phyloP scores from a whole-genome alignment of 2,113 vertebrate genomes.

The Percopsis transmontana region DNA sequence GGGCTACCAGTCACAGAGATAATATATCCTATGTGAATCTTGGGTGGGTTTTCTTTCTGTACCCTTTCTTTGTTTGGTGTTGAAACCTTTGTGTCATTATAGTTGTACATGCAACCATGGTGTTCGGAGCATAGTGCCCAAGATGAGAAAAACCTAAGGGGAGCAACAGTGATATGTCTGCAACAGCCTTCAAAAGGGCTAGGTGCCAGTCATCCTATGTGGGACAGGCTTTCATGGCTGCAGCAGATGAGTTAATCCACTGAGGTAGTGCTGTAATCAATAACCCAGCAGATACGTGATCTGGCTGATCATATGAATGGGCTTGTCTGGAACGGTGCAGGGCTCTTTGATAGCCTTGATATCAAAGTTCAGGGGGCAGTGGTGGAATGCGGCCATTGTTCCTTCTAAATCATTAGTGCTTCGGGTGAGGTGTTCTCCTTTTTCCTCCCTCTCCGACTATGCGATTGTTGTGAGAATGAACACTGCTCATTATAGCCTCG shows the following conservation, averaged over 20 bases:
- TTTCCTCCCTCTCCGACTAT: slow-evolving; percentile 25
- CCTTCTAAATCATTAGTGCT: slow-evolving; percentile 55
- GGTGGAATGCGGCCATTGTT: slow-evolving; percentile 69
- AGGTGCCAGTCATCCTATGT: slow-evolving; percentile 36
- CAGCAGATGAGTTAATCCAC: slow-evolving; percentile 42
- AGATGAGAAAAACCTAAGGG: slow-evolving; percentile 15
- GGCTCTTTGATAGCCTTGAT: slow-evolving; percentile 70
- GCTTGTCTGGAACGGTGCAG: slow-evolving; percentile 40
- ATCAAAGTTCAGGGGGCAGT: slow-evolving; percentile 61
- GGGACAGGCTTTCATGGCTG: slow-evolving; percentile 33
- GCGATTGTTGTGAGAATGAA: slow-evolving; percentile 45
- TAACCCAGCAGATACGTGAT: slow-evolving; percentile 67
- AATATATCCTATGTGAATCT: background rate
- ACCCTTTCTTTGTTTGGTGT: background rate
- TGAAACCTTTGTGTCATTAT: background rate
- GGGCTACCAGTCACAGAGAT: background rate
- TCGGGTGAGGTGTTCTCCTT: slow-evolving; percentile 40
- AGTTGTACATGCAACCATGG: background rate
- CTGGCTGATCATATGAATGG: slow-evolving; percentile 57
- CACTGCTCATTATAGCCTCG: slow-evolving; percentile 47
- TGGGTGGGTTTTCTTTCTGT: background rate
- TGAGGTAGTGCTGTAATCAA: slow-evolving; percentile 58
- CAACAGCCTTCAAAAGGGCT: slow-evolving; percentile 8
- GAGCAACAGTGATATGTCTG: slow-evolving; percentile 16
- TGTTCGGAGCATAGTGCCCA: background rate